A percentile compares a stretch with the other conserved stretches of the same genome.
These are phyloP conservation scores for Smittia aterrima DNA, from an alignment of 2,888 invertebrate genomes.

Conservation along the genomic window DNA sequence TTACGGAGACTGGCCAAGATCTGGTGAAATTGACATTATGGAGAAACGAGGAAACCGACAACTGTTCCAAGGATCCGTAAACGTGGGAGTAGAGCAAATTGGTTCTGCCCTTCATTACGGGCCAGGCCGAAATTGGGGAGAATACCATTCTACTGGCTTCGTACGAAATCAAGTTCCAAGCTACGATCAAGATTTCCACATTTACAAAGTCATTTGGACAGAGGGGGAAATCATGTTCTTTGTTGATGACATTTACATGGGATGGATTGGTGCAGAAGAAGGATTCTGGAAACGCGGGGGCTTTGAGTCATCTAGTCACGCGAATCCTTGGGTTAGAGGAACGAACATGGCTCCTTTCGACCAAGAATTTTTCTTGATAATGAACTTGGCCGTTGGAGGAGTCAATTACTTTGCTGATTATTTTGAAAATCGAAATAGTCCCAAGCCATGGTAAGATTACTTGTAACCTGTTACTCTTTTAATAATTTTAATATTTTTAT, in stretches of 20 bases:
- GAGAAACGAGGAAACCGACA: constrained; percentile 60
- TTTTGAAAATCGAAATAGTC: background rate
- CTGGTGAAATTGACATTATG: constrained; percentile 68
- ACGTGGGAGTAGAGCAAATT: constrained; percentile 61
- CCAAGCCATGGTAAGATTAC: too few species aligned
- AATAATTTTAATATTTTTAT: too few species aligned
- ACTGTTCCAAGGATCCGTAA: constrained; percentile 47
- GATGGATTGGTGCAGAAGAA: constrained; percentile 55
- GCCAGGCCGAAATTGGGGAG: constrained; percentile 49
- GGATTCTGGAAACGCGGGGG: constrained; percentile 68
- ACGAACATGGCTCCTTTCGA: constrained; percentile 67
- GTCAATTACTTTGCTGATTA: constrained; percentile 61
- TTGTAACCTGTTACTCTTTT: too few species aligned
- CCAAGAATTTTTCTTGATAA: constrained; percentile 63
- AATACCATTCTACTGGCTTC: background rate
- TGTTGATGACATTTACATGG: constrained; percentile 57
- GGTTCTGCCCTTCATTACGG: constrained; percentile 68
- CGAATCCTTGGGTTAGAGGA: constrained; percentile 60
- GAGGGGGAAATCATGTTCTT: constrained; percentile 52
- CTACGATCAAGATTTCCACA: constrained; percentile 61
- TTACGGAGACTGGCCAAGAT: constrained; percentile 52
- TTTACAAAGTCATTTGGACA: constrained; percentile 67
- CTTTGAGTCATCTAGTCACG: constrained; percentile 53
- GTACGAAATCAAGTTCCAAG: constrained; percentile 47
- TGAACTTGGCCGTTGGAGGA: constrained; percentile 69